Conservation (phyloP, 2,888 invertebrate species). For the Leucophenga montana region DNA sequence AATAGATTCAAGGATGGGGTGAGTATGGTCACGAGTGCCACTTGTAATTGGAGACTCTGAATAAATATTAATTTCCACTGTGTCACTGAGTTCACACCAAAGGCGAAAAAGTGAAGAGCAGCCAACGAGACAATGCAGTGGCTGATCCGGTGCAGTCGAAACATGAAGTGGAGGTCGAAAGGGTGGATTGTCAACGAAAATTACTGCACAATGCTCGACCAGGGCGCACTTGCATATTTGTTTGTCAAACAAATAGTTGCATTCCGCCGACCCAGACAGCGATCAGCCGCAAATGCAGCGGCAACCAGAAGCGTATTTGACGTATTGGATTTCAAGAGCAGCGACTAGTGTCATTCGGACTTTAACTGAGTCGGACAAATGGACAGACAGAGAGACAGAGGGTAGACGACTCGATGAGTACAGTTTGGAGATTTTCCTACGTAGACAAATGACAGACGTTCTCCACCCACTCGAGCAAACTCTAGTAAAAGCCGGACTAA, state of each 20-base stretch:
- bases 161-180: not conserved
- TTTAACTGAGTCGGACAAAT: not conserved
- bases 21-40: not conserved
- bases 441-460: slow-evolving; percentile 20
- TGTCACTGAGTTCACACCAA: slow-evolving; percentile 56
- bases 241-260: no score
- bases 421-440: not conserved
- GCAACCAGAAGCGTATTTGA: slow-evolving; percentile 18
- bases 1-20: no score
- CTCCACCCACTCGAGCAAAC: not conserved
- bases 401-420: not conserved
- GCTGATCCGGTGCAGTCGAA: no score
- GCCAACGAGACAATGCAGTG: not conserved
- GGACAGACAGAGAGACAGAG: slow-evolving; percentile 2
- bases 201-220: slow-evolving; percentile 13
- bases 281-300: not conserved
- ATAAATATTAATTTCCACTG: slow-evolving; percentile 46
- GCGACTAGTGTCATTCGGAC: slow-evolving; percentile 42
- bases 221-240: slow-evolving; percentile 1
- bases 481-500: no score
- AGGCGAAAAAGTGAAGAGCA: slow-evolving; percentile 43
- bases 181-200: not conserved
- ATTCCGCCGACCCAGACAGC: not conserved
- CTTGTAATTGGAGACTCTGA: slow-evolving; percentile 15
- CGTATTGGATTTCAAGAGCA: slow-evolving; percentile 53